These are phyloP conservation scores for Stratiolaelaps scimitus DNA, from an alignment of 1,140 invertebrate species.

Conservation along the genomic window DNA sequence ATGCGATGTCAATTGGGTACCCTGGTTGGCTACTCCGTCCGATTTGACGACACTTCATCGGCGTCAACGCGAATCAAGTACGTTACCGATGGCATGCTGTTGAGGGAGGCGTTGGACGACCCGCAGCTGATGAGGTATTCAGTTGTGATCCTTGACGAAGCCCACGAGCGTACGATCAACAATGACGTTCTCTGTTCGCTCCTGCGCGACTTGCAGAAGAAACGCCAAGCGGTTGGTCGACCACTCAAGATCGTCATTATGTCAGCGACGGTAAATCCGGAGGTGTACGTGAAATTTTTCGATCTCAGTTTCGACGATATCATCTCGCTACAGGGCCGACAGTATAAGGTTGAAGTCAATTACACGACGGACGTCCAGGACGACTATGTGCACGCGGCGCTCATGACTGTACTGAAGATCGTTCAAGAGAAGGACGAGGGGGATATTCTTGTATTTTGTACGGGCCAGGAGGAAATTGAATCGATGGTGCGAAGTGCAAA, in stretches of 20 bases:
- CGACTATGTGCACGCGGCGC: slow-evolving; percentile 60
- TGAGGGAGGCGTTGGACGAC: slow-evolving; percentile 67
- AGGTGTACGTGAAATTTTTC: slow-evolving; percentile 82
- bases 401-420: slow-evolving; percentile 81
- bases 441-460: slow-evolving; percentile 92
- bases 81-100: slow-evolving; percentile 86
- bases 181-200: slow-evolving; percentile 83
- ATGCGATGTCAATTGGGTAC: slow-evolving; percentile 12
- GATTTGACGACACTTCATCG: slow-evolving; percentile 76
- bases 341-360: slow-evolving; percentile 57
- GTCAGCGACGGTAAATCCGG: slow-evolving; percentile 90
- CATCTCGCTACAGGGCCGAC: slow-evolving; percentile 76
- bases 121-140: slow-evolving; percentile 54
- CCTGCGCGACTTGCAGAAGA: slow-evolving; percentile 60
- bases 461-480: slow-evolving; percentile 98
- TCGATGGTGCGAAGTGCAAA: slow-evolving; percentile 60
- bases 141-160: slow-evolving; percentile 86
- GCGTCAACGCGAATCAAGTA: slow-evolving; percentile 63
- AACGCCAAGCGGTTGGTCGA: slow-evolving; percentile 47
- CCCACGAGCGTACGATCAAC: slow-evolving; percentile 88
- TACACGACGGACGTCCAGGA: slow-evolving; percentile 61
- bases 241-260: slow-evolving; percentile 60
- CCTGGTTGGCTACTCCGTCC: slow-evolving; percentile 68
- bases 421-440: slow-evolving; percentile 65
- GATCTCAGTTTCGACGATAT: slow-evolving; percentile 55